A percentile compares a stretch with the other conserved stretches of the same genome.
Conservation (phyloP, 2,888 invertebrate species). For the Drosophila nr. fundita region DNA sequence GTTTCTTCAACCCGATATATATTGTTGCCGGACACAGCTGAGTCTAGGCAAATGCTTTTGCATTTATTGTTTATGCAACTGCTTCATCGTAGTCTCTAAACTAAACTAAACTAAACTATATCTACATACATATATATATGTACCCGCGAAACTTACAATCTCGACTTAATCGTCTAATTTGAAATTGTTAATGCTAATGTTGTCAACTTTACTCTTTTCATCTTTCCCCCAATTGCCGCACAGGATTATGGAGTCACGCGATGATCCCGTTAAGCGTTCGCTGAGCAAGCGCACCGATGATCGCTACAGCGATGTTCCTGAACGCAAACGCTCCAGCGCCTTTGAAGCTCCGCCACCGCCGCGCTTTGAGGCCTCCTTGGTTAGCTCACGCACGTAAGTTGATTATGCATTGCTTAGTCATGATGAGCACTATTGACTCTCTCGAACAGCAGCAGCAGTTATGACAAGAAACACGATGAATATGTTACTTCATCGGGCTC, state of each 20-base stretch:
- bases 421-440: background rate
- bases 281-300: conserved; percentile 84
- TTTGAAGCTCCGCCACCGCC: conserved; percentile 85
- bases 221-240: conserved; percentile 52
- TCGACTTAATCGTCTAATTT: background rate
- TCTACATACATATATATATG: conserved; percentile 34
- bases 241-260: conserved; percentile 84
- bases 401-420: background rate
- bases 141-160: conserved; percentile 1
- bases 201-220: conserved; percentile 48
- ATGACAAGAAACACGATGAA: conserved; percentile 84
- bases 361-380: conserved; percentile 83
- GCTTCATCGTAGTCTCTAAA: conserved; percentile 54
- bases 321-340: conserved; percentile 82
- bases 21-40: conserved; percentile 37
- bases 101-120: conserved; percentile 35
- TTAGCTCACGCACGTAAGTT: conserved; percentile 81
- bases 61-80: conserved; percentile 56
- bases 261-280: conserved; percentile 83
- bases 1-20: conserved; percentile 57
- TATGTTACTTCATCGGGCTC: conserved; percentile 76
- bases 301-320: conserved; percentile 81
- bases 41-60: conserved; percentile 56
- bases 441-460: conserved; percentile 51
- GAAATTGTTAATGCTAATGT: conserved; percentile 43